Evolutionary conservation across 2,888 invertebrate species (phyloP).

Genomic region (Spialia ferax): DNA sequence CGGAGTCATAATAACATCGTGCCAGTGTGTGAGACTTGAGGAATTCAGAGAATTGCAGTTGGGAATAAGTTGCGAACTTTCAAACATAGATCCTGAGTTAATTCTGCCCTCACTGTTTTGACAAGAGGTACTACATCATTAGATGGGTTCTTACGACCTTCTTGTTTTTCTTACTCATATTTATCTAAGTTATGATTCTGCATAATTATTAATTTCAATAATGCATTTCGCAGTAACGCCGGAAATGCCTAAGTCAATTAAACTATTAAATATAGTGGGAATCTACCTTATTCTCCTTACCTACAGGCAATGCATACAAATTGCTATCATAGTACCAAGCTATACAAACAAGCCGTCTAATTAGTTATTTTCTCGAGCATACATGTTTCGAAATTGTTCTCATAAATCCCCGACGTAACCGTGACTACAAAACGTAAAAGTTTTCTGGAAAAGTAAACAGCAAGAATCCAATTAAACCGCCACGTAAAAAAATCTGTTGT

Average conservation of each 20-base stretch:
- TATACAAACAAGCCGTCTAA: conserved; percentile 10
- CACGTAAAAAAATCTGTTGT: conserved; percentile 14
- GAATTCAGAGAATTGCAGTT: conserved; percentile 27
- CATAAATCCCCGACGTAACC: conserved; percentile 12
- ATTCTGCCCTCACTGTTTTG: conserved; percentile 17
- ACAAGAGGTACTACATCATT: too few relatives aligned
- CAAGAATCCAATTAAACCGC: conserved; percentile 24
- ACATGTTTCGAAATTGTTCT: conserved; percentile 19
- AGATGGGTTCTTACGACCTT: too few relatives aligned
- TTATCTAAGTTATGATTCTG: too few relatives aligned
- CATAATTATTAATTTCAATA: too few relatives aligned
- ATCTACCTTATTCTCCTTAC: neutral
- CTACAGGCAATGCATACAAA: conserved; percentile 3
- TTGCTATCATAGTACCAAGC: neutral
- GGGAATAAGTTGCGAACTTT: conserved; percentile 30
- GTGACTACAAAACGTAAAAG: conserved; percentile 20
- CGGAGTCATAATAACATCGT: conserved; percentile 18
- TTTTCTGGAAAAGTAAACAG: conserved; percentile 19
- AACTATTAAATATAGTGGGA: neutral
- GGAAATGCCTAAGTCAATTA: too few relatives aligned
- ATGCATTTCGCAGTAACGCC: too few relatives aligned
- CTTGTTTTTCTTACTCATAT: too few relatives aligned
- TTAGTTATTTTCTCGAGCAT: conserved; percentile 21
- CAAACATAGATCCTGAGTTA: conserved; percentile 20
- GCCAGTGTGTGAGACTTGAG: conserved; percentile 33